Base-by-base conservation (phyloP, 2,797 vertebrate species). In the Hyperoplus immaculatus region DNA sequence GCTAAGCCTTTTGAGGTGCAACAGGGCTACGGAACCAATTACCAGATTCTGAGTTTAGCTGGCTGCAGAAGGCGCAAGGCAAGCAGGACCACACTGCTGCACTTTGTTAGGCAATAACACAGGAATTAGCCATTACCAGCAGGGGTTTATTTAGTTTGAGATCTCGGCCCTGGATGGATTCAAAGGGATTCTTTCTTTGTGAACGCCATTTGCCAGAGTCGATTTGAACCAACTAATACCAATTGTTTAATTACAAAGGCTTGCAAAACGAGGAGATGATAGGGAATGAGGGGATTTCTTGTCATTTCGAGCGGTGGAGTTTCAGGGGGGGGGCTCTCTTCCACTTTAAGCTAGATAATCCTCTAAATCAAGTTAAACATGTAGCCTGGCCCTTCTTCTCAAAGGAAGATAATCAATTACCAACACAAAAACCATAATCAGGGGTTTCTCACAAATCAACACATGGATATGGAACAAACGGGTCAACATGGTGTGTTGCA, bases 351-450 rank as follows among this genome's bases (percentile, higher is more conserved):
- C 78, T 85, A 4, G 70, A 82, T 90, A 89, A 92, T 93, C 89
- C 87, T 69, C 79, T 78, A 77, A 90, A 91, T 89, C 90, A 88
- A 92, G 87, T 91, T 86, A 86, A 90, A 89, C 89, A 84, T 78
- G 88, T n/a, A 75, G 82, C 69, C 71, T 46, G 73, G 53, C 78
- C 78, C 60, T 78, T 8, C 47, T 75, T 65, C 86, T 87, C 75
- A 89, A 85, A 84, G 84, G 63, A 45, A 62, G 68, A 78, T 71
- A 90, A 88, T 93, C 82, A 90, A 92, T 92, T 91, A 86, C 81
- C 0, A 56, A 81, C 1, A 55, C 69, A 75, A 86, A 29, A 87
- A 84, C 46, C 69, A 68, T 79, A 77, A 91, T 91, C 90, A 39
- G 83, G 29, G 81, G 51, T 82, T 87, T 77, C 63, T 84, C 69